A percentile compares a stretch with the other conserved stretches of the same genome.
Conservation (phyloP, 2,797 vertebrate genomes). For the Arvicola amphibius region DNA sequence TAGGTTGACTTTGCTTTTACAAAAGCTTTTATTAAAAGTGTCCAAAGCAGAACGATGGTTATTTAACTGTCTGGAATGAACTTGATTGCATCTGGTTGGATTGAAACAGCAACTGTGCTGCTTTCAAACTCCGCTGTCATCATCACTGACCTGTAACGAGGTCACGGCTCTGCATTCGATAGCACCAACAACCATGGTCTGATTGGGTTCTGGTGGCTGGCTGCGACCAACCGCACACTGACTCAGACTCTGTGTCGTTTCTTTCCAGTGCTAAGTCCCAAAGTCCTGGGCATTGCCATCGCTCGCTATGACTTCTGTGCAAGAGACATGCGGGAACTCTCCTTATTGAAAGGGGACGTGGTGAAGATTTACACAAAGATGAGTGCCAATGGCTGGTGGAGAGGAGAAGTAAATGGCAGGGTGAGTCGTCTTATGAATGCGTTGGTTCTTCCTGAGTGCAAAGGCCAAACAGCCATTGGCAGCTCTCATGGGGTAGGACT, state of each 20-base stretch:
- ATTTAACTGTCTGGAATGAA: not conserved
- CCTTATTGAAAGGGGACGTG: constrained; percentile 95
- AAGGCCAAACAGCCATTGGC: fast-evolving
- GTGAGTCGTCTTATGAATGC: constrained; percentile 84
- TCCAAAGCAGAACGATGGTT: not conserved
- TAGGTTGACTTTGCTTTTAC: not conserved
- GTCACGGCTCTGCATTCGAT: constrained; percentile 42
- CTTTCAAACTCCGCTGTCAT: constrained; percentile 63
- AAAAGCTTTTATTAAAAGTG: not conserved
- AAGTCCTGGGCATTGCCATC: constrained; percentile 96
- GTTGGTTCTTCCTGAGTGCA: fast-evolving
- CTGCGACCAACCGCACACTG: not conserved
- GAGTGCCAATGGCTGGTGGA: constrained; percentile 98
- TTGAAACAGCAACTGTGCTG: constrained; percentile 55
- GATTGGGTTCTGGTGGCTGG: not conserved
- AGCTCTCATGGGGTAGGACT: fast-evolving
- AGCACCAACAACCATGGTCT: not conserved
- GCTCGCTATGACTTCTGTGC: constrained; percentile 99
- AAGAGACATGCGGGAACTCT: constrained; percentile 95
- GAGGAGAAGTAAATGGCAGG: constrained; percentile 96
- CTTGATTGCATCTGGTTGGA: not conserved
- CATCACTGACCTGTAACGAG: constrained; percentile 38
- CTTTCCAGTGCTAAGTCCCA: constrained; percentile 93
- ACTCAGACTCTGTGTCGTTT: not conserved
- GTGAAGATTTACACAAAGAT: constrained; percentile 98